Evolutionary conservation across 2,113 vertebrate genomes (phyloP), one percentile per base, ranked within the genome.

Genomic region (Brienomyrus longianalis): DNA sequence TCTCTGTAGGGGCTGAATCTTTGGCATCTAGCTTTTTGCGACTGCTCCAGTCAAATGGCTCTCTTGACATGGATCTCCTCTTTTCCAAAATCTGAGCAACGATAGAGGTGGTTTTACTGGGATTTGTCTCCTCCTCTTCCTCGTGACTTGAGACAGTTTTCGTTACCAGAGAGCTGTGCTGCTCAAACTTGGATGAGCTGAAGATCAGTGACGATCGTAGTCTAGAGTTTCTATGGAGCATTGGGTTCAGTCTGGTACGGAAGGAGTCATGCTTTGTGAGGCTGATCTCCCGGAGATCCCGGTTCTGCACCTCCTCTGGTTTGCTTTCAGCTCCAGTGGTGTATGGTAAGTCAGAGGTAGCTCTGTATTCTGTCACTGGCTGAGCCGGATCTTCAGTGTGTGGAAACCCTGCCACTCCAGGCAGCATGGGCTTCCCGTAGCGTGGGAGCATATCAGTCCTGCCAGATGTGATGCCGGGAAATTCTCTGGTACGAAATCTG

Each of bases 181-280:
- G 96, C 91, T 99, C 98, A 1, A 96, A 91, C 90, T 98, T 98
- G 5, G 98, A 97, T 17, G 97, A 96, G 21, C 97, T 97, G 88
- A 99, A 99, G 91, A 99, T 99, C 27, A 99, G 97, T 0, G 98
- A 99, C n/a, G 98, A 99, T 48, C 98, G 96, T 56, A 99, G 95
- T 56, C 98, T 95, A 0, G 98, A 99, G 93, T 96, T 98, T 87
- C 98, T 97, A 92, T 99, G 98, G 85, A 99, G 96, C 88, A 98
- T 91, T 1, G 98, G 98, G 91, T 98, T 99, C 85, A 97, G 91
- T 85, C 98, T 97, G n/a, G 95, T 92, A 50, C 98, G 96, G 92
- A 99, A 97, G 0, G 98, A 97, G 80, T 99, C 98, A 10, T 98
- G 98, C 93, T 97, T 97, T 90, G 94, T 93, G 54, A 96, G 87